phyloP scores from a whole-genome alignment of 2,888 invertebrate genomes.

The Himalopsyche anomala region DNA sequence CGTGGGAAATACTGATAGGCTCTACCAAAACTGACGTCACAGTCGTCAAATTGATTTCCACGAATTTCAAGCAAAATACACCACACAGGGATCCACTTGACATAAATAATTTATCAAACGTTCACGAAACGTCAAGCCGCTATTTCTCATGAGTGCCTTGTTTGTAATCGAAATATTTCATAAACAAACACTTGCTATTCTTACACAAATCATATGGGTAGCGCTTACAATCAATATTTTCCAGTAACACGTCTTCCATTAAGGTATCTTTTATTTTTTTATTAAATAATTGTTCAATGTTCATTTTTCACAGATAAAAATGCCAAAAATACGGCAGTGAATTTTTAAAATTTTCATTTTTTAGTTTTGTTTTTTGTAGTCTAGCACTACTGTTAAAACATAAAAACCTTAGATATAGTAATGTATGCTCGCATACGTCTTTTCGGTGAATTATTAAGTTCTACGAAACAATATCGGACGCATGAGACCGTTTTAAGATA shows the following conservation, averaged over 20 bases:
- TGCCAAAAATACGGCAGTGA: no score
- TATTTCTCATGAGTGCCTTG: not conserved
- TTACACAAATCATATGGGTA: no score
- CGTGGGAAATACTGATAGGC: conserved; percentile 34
- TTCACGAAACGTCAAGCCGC: not conserved
- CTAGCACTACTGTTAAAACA: no score
- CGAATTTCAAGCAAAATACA: not conserved
- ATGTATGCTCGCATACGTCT: no score
- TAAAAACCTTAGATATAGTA: no score
- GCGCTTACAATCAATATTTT: no score
- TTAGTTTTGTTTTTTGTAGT: no score
- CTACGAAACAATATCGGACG: conserved; percentile 33
- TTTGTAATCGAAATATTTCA: not conserved
- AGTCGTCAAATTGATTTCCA: conserved; percentile 31
- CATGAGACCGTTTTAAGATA: conserved; percentile 32
- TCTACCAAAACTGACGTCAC: conserved; percentile 6
- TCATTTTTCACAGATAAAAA: no score
- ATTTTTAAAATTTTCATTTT: no score
- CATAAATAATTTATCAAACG: conserved; percentile 8
- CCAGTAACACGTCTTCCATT: no score
- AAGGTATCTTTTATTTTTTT: no score
- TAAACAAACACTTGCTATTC: not conserved
- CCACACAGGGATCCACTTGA: not conserved
- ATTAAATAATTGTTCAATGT: no score
- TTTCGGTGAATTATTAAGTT: not conserved